Evolutionary conservation across 2,113 vertebrate species (phyloP).

Genomic region (Asarcornis scutulata): DNA sequence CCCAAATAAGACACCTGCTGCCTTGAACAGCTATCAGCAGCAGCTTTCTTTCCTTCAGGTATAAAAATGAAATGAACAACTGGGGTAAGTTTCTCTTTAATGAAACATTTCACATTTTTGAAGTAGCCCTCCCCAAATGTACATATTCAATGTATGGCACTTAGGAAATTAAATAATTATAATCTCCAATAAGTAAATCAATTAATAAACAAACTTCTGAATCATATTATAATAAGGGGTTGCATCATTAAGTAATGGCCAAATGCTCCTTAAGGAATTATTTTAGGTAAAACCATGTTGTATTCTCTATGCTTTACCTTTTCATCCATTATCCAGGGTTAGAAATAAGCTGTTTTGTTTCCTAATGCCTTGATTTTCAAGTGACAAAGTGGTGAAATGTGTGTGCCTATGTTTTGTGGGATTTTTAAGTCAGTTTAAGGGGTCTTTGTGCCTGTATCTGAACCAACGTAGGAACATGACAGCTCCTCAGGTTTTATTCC

Average conservation of each 20-base stretch:
- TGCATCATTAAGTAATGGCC: neutral
- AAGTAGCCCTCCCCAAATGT: neutral
- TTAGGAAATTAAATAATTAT: constrained; percentile 24
- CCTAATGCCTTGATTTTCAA: neutral
- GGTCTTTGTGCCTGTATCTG: accelerated
- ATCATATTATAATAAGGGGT: neutral
- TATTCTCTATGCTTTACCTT: neutral
- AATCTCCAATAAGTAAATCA: neutral
- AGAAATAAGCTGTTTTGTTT: neutral
- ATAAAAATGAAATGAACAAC: neutral
- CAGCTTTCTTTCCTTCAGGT: neutral
- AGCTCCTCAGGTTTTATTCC: neutral
- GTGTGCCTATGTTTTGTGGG: neutral
- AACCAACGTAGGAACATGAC: neutral
- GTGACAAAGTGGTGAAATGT: neutral
- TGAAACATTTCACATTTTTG: neutral
- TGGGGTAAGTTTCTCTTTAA: constrained; percentile 1
- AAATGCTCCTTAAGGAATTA: neutral
- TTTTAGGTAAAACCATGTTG: neutral
- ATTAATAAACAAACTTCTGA: constrained; percentile 28
- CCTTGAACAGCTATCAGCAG: neutral
- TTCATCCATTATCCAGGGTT: neutral
- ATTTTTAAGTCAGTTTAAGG: neutral
- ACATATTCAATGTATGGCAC: accelerated
- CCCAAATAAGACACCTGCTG: neutral